Conservation (phyloP, 2,113 vertebrate species). For the Hystrix cristata region DNA sequence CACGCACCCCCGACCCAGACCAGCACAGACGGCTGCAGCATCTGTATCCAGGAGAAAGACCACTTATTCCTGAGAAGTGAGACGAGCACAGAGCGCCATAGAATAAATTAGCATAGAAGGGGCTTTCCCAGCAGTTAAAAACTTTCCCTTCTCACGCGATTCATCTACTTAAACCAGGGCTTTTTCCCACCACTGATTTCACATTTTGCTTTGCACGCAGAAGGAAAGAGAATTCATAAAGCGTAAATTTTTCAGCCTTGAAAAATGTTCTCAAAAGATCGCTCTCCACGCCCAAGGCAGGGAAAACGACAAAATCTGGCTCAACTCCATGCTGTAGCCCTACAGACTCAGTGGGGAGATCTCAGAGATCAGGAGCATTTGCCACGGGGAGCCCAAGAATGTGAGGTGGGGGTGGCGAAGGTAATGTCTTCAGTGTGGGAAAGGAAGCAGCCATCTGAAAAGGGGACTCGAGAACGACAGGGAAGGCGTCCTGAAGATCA, state of each 20-base stretch:
- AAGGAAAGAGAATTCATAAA: slow-evolving; percentile 46
- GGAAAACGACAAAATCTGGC: slow-evolving; percentile 73
- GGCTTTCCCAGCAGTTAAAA: slow-evolving; percentile 76
- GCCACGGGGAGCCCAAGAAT: slow-evolving; percentile 71
- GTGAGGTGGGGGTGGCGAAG: slow-evolving; percentile 72
- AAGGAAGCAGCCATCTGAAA: slow-evolving; percentile 67
- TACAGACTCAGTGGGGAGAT: slow-evolving; percentile 60
- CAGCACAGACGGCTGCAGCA: slow-evolving; percentile 78
- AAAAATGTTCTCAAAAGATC: slow-evolving; percentile 57
- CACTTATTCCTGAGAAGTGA: slow-evolving; percentile 56
- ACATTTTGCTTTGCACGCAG: slow-evolving; percentile 6
- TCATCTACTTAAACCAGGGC: slow-evolving; percentile 52
- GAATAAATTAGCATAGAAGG: slow-evolving; percentile 72
- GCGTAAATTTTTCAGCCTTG: slow-evolving; percentile 21
- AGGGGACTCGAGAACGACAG: neutral
- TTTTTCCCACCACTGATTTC: slow-evolving; percentile 12
- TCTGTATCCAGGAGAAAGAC: slow-evolving; percentile 62
- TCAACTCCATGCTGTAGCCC: slow-evolving; percentile 72
- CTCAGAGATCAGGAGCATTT: slow-evolving; percentile 41
- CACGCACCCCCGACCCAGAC: slow-evolving; percentile 82
- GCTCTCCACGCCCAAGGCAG: slow-evolving; percentile 75
- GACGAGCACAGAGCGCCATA: slow-evolving; percentile 22
- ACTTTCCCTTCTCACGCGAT: slow-evolving; percentile 73
- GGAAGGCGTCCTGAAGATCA: slow-evolving; percentile 38
- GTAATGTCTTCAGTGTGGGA: slow-evolving; percentile 55